Conservation (phyloP, 2,797 vertebrate genomes). For the Mycteria americana region DNA sequence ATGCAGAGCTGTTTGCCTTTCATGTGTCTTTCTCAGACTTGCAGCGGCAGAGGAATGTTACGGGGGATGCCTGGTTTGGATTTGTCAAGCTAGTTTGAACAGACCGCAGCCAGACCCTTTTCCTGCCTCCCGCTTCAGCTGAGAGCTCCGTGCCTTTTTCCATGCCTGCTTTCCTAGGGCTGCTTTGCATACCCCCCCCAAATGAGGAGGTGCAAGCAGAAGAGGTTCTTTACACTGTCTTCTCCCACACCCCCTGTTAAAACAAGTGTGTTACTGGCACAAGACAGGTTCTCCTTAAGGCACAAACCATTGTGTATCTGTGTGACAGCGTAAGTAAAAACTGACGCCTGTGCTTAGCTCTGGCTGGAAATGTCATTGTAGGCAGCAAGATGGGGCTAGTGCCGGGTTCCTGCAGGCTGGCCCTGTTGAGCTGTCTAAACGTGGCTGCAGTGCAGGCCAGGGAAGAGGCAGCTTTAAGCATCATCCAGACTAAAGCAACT, state of each 20-base stretch:
- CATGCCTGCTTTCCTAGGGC: background rate
- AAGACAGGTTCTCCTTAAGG: background rate
- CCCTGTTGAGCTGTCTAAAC: background rate
- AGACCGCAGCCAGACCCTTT: background rate
- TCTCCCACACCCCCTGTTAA: background rate
- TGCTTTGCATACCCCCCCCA: background rate
- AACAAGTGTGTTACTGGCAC: accelerated
- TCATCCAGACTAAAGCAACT: background rate
- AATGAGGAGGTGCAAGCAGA: background rate
- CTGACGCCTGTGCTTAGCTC: background rate
- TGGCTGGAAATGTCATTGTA: background rate
- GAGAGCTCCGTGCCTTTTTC: background rate
- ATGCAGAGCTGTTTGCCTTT: background rate
- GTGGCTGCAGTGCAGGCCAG: background rate
- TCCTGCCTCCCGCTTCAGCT: background rate
- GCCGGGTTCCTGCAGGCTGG: background rate
- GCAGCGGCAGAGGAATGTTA: background rate
- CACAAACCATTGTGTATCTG: background rate
- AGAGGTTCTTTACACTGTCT: background rate
- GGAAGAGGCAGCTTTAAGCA: background rate
- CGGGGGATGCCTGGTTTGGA: background rate
- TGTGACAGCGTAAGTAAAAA: background rate
- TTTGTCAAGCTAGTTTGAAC: background rate
- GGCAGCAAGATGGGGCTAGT: background rate
- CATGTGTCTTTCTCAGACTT: background rate